Conservation (phyloP, 2,888 invertebrate genomes). For the Petrolisthes manimaculis region DNA sequence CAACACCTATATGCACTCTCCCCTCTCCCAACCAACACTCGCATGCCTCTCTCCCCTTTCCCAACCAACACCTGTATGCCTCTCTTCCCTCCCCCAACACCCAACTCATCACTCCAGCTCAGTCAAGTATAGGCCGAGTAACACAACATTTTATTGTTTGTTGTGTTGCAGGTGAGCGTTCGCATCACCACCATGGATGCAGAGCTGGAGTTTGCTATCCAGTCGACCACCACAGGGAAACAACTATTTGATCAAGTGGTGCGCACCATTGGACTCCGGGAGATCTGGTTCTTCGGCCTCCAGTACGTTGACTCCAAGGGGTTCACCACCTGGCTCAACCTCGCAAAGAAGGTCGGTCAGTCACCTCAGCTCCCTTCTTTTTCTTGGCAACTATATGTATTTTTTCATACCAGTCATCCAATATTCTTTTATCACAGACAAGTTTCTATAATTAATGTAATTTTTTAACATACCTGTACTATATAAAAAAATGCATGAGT, state of each 20-base stretch:
- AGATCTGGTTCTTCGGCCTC: slow-evolving; percentile 99
- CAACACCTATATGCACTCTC: background rate
- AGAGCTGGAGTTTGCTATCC: slow-evolving; percentile 99
- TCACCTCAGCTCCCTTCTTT: background rate
- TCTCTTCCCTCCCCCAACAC: background rate
- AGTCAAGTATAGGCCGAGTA: background rate
- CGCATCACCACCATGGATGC: slow-evolving; percentile 99
- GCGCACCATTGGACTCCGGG: slow-evolving; percentile 97
- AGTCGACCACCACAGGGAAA: slow-evolving; percentile 98
- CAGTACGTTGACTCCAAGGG: slow-evolving; percentile 99
- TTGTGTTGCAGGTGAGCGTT: slow-evolving; percentile 87
- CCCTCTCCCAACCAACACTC: background rate
- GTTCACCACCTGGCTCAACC: slow-evolving; percentile 97
- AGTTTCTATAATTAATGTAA: no score
- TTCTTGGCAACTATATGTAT: background rate
- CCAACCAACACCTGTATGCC: background rate
- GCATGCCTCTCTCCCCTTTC: background rate
- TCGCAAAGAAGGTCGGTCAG: slow-evolving; percentile 92
- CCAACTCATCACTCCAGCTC: background rate
- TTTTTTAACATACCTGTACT: background rate
- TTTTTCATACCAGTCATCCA: no score
- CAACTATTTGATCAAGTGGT: slow-evolving; percentile 99
- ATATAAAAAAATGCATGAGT: background rate
- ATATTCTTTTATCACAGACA: no score
- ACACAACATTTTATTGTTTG: slow-evolving; percentile 57